A percentile compares a stretch with the other conserved stretches of the same genome.
Evolutionary conservation across 2,888 invertebrate genomes (phyloP).

Genomic region (Gari tellinella): DNA sequence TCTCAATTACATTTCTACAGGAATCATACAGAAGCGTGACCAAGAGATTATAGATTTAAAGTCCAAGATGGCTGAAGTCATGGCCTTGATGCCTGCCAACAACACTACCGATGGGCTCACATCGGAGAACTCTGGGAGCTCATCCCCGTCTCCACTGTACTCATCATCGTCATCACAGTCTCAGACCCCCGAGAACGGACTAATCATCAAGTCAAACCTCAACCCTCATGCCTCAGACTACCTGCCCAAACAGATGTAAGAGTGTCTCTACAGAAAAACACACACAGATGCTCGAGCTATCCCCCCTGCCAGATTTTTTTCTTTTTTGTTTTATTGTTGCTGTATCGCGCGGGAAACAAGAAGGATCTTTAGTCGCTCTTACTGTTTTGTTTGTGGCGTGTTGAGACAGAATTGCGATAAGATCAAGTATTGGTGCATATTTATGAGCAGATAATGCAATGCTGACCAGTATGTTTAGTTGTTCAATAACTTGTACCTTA

Average conservation of each 20-base stretch:
- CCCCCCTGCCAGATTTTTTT: too few species aligned
- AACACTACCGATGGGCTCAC: slow-evolving; percentile 59
- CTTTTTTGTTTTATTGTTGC: too few species aligned
- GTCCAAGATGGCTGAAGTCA: slow-evolving; percentile 94
- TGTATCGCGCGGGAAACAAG: too few species aligned
- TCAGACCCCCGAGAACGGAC: slow-evolving; percentile 28
- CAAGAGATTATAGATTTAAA: slow-evolving; percentile 96
- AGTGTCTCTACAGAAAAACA: too few species aligned
- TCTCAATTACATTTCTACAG: slow-evolving; percentile 86
- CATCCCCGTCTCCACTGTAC: slow-evolving; percentile 76
- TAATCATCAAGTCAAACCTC: slow-evolving; percentile 86
- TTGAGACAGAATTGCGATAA: too few species aligned
- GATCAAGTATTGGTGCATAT: too few species aligned
- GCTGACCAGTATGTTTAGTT: too few species aligned
- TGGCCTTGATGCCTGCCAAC: slow-evolving; percentile 93
- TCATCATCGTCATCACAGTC: slow-evolving; percentile 52
- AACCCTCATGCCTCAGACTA: slow-evolving; percentile 97
- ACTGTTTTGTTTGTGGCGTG: too few species aligned
- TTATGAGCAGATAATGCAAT: too few species aligned
- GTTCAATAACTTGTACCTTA: too few species aligned
- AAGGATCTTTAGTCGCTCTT: too few species aligned
- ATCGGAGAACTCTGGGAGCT: slow-evolving; percentile 60
- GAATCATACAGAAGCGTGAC: slow-evolving; percentile 92
- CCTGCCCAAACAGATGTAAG: slow-evolving; percentile 89
- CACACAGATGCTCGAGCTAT: too few species aligned